Percentiles rank a stretch among this genome's conserved stretches.
These are phyloP conservation scores for Siniperca obscura DNA, from an alignment of 2,797 vertebrate species.

Conservation along the genomic window DNA sequence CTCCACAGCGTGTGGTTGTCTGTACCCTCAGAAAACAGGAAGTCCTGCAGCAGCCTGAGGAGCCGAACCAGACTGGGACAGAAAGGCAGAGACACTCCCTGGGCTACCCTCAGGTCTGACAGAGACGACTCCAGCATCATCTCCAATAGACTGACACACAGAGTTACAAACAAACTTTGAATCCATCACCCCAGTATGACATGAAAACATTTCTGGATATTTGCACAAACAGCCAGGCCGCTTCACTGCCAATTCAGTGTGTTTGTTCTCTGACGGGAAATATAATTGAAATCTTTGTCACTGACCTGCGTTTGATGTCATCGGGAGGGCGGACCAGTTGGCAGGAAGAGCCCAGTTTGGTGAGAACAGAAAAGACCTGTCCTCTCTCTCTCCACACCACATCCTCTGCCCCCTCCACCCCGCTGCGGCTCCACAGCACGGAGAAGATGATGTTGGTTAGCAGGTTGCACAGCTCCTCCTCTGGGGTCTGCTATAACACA, in stretches of 20 bases:
- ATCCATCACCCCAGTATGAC: not conserved
- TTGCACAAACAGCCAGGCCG: not conserved
- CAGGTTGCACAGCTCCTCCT: conserved; percentile 97
- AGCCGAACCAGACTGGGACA: conserved; percentile 91
- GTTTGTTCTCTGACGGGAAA: not conserved
- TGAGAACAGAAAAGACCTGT: conserved; percentile 97
- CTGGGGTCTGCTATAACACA: conserved; percentile 88
- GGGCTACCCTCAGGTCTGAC: conserved; percentile 91
- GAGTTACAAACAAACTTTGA: conserved; percentile 18
- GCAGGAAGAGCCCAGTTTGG: conserved; percentile 94
- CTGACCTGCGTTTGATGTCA: conserved; percentile 96
- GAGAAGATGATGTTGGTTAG: conserved; percentile 96
- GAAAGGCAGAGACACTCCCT: conserved; percentile 83
- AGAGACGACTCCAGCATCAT: conserved; percentile 98
- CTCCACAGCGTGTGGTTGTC: conserved; percentile 94
- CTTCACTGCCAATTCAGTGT: not conserved
- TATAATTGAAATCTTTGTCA: not conserved
- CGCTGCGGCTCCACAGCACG: conserved; percentile 91
- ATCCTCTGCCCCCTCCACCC: conserved; percentile 89
- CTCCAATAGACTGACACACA: conserved; percentile 90
- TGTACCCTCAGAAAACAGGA: conserved; percentile 94
- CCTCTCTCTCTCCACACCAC: conserved; percentile 92
- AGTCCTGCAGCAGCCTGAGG: conserved; percentile 95
- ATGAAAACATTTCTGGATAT: not conserved
- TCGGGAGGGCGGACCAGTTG: conserved; percentile 93